Evolutionary conservation across 2,113 vertebrate genomes (phyloP).

Genomic region (Barbus barbus): DNA sequence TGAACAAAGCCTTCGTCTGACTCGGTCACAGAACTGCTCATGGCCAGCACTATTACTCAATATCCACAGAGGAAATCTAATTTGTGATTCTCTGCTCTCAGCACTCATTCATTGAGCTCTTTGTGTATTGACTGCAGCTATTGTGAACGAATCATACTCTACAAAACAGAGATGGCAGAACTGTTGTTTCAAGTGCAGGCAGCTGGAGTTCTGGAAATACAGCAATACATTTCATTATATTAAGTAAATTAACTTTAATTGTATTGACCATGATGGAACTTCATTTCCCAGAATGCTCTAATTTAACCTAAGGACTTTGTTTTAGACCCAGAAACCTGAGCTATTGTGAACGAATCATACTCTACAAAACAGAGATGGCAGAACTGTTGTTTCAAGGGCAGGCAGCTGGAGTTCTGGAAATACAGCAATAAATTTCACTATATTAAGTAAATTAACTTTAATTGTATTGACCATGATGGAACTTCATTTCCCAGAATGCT

Average conservation of each 20-base stretch:
- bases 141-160: neutral
- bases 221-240: neutral
- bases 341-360: neutral
- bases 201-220: neutral
- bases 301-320: neutral
- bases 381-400: conserved; percentile 4
- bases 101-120: neutral
- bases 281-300: neutral
- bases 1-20: conserved; percentile 2
- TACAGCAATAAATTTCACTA: neutral
- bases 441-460: neutral
- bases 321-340: too few species aligned
- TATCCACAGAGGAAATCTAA: conserved; percentile 13
- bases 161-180: neutral
- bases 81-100: neutral
- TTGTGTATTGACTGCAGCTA: neutral
- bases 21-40: neutral
- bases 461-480: neutral
- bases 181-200: conserved; percentile 3
- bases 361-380: neutral
- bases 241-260: neutral
- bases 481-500: neutral
- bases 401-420: neutral
- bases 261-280: neutral
- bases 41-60: conserved; percentile 1